Conservation (phyloP, 2,797 vertebrate genomes). For the Cheirogaleus major region DNA sequence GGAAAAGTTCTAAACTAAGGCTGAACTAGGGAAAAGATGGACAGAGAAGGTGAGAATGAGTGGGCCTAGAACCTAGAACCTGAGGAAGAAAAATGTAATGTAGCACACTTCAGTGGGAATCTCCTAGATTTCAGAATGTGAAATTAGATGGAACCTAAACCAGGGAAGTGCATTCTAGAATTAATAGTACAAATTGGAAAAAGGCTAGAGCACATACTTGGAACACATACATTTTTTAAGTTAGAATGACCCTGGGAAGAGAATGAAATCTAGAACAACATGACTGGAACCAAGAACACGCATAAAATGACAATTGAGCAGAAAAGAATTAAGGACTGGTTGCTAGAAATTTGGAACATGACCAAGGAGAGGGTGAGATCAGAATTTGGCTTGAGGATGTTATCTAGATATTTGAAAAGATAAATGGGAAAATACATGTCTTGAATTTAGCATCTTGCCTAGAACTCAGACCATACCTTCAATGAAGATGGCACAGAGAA, state of each 20-base stretch:
- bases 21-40: background rate
- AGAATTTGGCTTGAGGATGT: background rate
- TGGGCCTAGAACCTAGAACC: background rate
- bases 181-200: background rate
- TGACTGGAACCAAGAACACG: background rate
- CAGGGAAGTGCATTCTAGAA: background rate
- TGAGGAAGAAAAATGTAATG: background rate
- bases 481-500: background rate
- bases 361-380: background rate
- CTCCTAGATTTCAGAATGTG: background rate
- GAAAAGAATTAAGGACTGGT: background rate
- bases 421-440: background rate
- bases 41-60: background rate
- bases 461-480: background rate
- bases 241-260: background rate
- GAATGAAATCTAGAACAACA: background rate
- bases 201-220: background rate
- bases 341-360: background rate
- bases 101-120: background rate
- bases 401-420: background rate
- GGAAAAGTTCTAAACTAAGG: conserved; percentile 1
- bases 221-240: conserved; percentile 2
- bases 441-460: background rate
- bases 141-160: background rate
- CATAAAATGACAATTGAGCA: background rate